Conservation (phyloP, 2,797 vertebrate genomes). For the Rhincodon typus region DNA sequence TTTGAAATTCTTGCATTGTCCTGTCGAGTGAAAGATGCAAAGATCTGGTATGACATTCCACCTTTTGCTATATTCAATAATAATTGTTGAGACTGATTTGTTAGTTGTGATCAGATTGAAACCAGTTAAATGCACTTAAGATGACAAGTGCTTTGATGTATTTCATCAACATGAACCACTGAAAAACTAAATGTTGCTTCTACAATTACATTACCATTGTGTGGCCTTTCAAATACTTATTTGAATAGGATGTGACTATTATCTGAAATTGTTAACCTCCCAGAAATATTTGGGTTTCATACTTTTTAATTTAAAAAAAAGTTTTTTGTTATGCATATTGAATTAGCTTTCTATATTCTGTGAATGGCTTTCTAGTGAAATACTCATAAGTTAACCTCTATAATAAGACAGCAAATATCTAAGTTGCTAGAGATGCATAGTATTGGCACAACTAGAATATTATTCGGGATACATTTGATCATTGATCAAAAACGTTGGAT, state of each 20-base stretch:
- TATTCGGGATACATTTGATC: neutral
- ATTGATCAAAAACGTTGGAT: neutral
- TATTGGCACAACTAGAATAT: neutral
- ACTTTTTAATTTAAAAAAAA: no score
- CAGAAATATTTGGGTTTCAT: neutral
- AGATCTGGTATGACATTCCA: no score
- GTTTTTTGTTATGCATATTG: neutral
- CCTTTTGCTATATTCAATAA: neutral
- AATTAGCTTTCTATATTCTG: neutral
- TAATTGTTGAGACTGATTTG: neutral
- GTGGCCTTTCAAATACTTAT: neutral
- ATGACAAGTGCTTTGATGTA: neutral
- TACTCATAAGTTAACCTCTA: neutral
- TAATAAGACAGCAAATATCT: neutral
- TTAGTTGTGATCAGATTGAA: neutral
- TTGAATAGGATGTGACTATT: neutral
- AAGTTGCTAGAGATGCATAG: neutral
- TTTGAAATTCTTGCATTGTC: no score
- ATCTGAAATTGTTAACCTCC: neutral
- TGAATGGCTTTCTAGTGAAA: neutral
- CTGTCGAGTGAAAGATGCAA: no score
- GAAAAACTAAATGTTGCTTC: neutral
- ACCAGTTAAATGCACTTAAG: neutral
- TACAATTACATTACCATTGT: neutral
- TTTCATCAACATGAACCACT: neutral